Percentiles rank a stretch among this genome's conserved stretches.
Evolutionary conservation across 2,888 invertebrate species (phyloP).

Genomic region (Tridacna gigas): DNA sequence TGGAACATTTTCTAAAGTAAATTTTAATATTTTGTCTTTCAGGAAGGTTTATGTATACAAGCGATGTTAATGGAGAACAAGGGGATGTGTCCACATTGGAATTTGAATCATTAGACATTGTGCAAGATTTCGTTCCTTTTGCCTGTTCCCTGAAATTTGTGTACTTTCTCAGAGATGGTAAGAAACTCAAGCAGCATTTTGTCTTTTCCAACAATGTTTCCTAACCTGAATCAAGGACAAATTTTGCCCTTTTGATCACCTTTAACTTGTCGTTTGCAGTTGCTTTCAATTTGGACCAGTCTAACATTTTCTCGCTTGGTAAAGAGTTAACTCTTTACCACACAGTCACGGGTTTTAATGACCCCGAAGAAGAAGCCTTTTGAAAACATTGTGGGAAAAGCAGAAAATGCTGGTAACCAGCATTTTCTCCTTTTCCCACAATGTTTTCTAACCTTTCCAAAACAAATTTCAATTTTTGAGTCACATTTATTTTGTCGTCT

Average conservation of each 20-base stretch:
- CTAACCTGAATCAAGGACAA: too few relatives aligned
- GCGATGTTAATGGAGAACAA: neutral
- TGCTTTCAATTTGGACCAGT: too few relatives aligned
- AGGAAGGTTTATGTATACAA: slow-evolving; percentile 3
- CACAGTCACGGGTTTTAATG: neutral
- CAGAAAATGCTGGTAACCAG: neutral
- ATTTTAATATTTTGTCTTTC: neutral
- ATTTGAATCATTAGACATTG: neutral
- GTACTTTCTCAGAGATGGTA: neutral
- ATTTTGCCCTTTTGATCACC: too few relatives aligned
- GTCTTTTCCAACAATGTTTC: too few relatives aligned
- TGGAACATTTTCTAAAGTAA: neutral
- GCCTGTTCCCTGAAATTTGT: slow-evolving; percentile 2
- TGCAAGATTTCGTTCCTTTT: neutral
- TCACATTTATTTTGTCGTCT: too few relatives aligned
- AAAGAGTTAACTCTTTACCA: neutral
- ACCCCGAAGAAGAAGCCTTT: neutral
- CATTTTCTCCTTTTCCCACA: neutral
- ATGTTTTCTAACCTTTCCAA: neutral
- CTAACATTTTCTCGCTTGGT: too few relatives aligned
- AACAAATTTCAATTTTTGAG: neutral
- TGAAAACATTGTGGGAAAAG: neutral
- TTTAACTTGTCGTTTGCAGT: too few relatives aligned
- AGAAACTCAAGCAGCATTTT: too few relatives aligned
- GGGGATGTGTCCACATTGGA: neutral